Conservation (phyloP, 2,888 invertebrate genomes). For the Bugula neritina region DNA sequence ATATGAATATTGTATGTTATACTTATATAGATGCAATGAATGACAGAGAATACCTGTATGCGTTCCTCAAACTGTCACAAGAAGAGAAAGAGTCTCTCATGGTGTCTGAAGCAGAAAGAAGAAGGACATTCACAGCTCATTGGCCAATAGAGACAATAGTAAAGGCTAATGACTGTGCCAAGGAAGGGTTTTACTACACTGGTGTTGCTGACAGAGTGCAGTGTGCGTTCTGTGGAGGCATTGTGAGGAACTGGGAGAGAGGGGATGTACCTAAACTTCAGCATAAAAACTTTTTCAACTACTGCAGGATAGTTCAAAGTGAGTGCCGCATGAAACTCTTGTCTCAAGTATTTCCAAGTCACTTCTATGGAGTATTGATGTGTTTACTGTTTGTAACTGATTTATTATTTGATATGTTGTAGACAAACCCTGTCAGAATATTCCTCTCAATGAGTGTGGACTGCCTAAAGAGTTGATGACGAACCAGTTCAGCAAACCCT, state of each 20-base stretch:
- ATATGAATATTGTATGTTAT: no score
- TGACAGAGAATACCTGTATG: slow-evolving; percentile 15
- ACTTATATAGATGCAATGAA: not conserved
- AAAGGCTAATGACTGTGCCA: slow-evolving; percentile 19
- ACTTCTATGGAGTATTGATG: no score
- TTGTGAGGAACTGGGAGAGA: slow-evolving; percentile 18
- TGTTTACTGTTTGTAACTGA: no score
- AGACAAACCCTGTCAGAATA: slow-evolving; percentile 9
- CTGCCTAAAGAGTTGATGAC: not conserved
- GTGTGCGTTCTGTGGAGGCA: slow-evolving; percentile 17
- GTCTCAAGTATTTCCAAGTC: no score
- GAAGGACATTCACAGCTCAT: not conserved
- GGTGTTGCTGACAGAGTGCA: slow-evolving; percentile 6
- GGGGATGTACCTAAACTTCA: slow-evolving; percentile 10
- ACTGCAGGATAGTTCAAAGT: not conserved
- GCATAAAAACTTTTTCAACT: slow-evolving; percentile 11
- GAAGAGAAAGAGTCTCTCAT: slow-evolving; percentile 19
- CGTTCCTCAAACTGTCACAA: not conserved
- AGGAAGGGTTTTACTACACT: slow-evolving; percentile 11
- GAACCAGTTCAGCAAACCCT: not conserved
- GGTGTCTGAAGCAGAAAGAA: not conserved
- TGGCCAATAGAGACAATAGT: slow-evolving; percentile 15
- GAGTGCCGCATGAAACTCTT: no score
- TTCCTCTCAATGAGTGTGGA: slow-evolving; percentile 3
- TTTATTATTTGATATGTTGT: not conserved